Base-by-base conservation (phyloP, 2,888 invertebrate genomes). In the Polyploca ridens region DNA sequence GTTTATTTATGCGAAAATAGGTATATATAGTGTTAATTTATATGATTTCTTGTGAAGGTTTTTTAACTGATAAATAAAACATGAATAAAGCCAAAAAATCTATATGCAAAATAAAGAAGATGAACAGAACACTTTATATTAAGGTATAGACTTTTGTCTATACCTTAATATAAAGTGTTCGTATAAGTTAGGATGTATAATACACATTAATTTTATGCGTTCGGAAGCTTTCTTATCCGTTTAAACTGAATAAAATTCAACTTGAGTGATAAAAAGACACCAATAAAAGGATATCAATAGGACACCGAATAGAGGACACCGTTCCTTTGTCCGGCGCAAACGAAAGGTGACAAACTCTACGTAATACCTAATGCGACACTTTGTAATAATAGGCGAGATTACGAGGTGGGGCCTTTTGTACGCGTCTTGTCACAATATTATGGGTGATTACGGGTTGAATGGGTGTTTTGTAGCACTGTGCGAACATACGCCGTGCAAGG, bases 361-460 rank as follows among this genome's bases (percentile, higher is more conserved):
- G 3, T 19, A 49, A 49, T 54, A 54, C 54, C 19, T 54, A 54
- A 54, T 54, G 54, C 19, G 54, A 54, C 54, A 54, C 49, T 49
- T 19, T 54, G 54, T 54, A 54, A 41, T 54, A 54, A 54, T 54
- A 54, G 54, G 41, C 41, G 41, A 41, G 13, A 41, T 41, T 41
- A 41, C 41, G 41, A 41, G 41, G 41, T 41, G 41, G 38, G 41
- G 54, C 54, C 54, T 19, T 54, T 54, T 54, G 54, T 54, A 54
- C 16, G n/a, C 16, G 54, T 54, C 54, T 54, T 54, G 54, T 54
- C 54, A 54, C 54, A 54, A 54, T 54, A 54, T 54, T 54, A 54
- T 54, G 54, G 54, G 49, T 16, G 49, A 49, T 49, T 49, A 49
- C 49, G 49, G 49, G 54, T 54, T 54, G 54, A 54, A 54, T 54